These are phyloP conservation scores for Alligator mississippiensis DNA, from an alignment of 2,113 vertebrate genomes.

Conservation along the genomic window DNA sequence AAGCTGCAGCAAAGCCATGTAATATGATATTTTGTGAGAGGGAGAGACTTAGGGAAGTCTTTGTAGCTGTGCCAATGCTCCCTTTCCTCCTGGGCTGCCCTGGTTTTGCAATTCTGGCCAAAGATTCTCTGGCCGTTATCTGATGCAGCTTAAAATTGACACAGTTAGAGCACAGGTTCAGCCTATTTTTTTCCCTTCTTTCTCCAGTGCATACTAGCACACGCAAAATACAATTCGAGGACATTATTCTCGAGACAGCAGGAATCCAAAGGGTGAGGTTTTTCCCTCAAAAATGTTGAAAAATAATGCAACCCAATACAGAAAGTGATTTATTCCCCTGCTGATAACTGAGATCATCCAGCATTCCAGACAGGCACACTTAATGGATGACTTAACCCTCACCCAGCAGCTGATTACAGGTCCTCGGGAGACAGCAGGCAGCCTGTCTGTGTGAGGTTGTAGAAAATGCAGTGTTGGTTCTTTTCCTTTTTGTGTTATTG, in stretches of 20 bases:
- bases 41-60: slow-evolving; percentile 21
- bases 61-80: neutral
- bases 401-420: slow-evolving; percentile 54
- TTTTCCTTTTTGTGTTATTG: slow-evolving; percentile 53
- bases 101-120: neutral
- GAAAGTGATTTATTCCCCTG: slow-evolving; percentile 77
- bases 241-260: neutral
- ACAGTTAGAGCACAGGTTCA: neutral
- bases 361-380: slow-evolving; percentile 72
- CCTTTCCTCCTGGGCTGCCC: neutral
- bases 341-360: slow-evolving; percentile 78
- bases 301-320: slow-evolving; percentile 52
- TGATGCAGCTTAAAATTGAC: neutral
- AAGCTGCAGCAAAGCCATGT: neutral
- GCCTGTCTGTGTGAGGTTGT: slow-evolving; percentile 57
- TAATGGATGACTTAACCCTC: slow-evolving; percentile 80
- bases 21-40: accelerated
- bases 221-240: neutral
- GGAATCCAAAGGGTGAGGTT: neutral
- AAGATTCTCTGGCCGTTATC: neutral
- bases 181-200: neutral
- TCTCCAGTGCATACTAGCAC: neutral
- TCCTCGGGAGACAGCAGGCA: slow-evolving; percentile 66
- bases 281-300: slow-evolving; percentile 33
- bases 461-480: slow-evolving; percentile 56